phyloP scores from a whole-genome alignment of 2,797 vertebrate species.

The Sorex maritimensis region DNA sequence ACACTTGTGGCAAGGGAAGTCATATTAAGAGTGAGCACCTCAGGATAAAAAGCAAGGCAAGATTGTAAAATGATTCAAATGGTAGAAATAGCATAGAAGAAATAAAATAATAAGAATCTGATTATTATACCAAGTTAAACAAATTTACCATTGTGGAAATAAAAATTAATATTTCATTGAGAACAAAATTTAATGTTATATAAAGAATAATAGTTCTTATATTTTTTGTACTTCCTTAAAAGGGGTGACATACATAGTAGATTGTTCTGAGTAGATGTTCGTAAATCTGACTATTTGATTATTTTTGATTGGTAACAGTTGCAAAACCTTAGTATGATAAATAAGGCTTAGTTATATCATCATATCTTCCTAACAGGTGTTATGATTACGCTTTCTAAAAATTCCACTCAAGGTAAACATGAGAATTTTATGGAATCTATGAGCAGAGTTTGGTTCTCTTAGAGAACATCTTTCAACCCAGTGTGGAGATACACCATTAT shows the following conservation, averaged over 20 bases:
- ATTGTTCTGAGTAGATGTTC: neutral
- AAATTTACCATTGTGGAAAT: slow-evolving; percentile 37
- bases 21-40: neutral
- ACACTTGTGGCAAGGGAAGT: neutral
- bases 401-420: neutral
- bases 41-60: slow-evolving; percentile 26
- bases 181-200: too few species aligned
- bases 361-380: neutral
- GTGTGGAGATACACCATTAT: neutral
- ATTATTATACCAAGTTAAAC: slow-evolving; percentile 47
- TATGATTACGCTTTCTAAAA: neutral
- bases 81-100: neutral
- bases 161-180: neutral
- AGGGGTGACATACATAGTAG: neutral
- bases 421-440: slow-evolving; percentile 54
- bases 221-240: neutral
- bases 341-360: neutral
- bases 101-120: neutral
- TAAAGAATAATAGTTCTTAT: slow-evolving; percentile 33
- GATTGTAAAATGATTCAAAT: slow-evolving; percentile 46
- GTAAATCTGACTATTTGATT: neutral
- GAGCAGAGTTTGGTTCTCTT: slow-evolving; percentile 21
- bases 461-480: slow-evolving; percentile 55
- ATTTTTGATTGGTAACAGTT: neutral
- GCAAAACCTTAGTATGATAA: neutral